Evolutionary conservation across 2,888 invertebrate genomes (phyloP), one percentile per base, ranked within the genome.

Genomic region (Eudasyphora cyanicolor): DNA sequence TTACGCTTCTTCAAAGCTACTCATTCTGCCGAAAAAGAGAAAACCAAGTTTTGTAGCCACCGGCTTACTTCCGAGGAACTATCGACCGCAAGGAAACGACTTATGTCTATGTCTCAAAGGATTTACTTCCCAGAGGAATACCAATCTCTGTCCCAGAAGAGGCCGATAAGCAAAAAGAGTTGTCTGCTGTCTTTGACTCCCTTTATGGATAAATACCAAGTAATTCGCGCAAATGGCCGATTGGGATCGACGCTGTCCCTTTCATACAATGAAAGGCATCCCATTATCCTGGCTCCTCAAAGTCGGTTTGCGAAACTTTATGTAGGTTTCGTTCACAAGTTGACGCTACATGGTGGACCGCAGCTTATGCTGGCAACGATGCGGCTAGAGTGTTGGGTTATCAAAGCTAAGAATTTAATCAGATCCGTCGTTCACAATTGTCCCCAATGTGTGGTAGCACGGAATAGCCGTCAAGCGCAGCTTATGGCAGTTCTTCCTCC

Each of bases 401-500:
- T 54, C 0, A 54, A 54, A 10, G 76, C n/a, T 1, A 64, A 51
- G 19, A 75, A 62, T 17, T 21, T 75, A 1, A 27, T 62, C 5
- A 75, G 62, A 29, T 17, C 17, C 7, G 17, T 17, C 17, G 17
- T 51, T 17, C 51, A 19, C 6, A 12, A 51, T n/a, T 51, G 51
- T 19, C 1, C 2, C 1, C 7, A 51, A 51, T 51, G 51, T 3
- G 51, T 51, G n/a, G 2, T 51, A 1, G n/a, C 51, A 14, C 73
- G 54, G 6, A 57, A 57, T 21, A 73, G 42, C 4, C 57, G 21
- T 2, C 73, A 57, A 27, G 21, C n/a, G 2, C 70, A 73, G 24
- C 2, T 79, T 1, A 74, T 79, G 74, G 69, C 74, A 6, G 69
- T 32, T 10, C 14, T 74, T 24, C 79, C 79, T 5, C 35, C 71